A percentile compares a stretch with the other conserved stretches of the same genome.
Conservation (phyloP, 2,888 invertebrate genomes). For the Cephus sareptanus region DNA sequence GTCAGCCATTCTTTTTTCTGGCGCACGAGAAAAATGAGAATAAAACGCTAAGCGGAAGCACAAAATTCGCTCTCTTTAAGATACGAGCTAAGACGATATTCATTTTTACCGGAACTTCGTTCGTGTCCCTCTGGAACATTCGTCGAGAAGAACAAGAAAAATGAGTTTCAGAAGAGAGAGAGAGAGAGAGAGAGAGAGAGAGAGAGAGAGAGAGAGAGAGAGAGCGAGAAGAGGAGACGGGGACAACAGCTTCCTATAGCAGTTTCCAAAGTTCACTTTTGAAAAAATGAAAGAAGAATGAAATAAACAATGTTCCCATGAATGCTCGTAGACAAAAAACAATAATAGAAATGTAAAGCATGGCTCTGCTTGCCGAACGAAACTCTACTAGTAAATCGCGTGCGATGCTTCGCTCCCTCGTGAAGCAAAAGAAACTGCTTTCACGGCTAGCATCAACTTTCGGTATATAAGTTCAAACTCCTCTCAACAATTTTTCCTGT, state of each 20-base stretch:
- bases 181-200: too few relatives aligned
- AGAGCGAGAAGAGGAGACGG: neutral
- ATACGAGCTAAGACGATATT: conserved; percentile 9
- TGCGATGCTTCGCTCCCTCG: neutral
- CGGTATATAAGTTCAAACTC: conserved; percentile 39
- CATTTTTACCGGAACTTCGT: conserved; percentile 15
- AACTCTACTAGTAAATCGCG: neutral
- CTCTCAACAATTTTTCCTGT: conserved; percentile 33
- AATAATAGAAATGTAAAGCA: neutral
- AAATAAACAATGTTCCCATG: neutral
- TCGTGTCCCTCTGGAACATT: neutral
- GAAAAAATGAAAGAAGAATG: neutral
- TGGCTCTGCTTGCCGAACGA: neutral
- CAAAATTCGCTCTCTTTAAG: neutral
- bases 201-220: too few relatives aligned
- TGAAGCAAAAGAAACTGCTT: conserved; percentile 24
- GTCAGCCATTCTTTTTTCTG: neutral
- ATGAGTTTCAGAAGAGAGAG: neutral
- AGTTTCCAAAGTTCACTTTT: neutral
- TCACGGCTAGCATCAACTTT: conserved; percentile 32
- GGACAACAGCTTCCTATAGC: neutral
- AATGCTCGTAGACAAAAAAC: neutral
- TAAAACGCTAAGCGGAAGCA: conserved; percentile 4
- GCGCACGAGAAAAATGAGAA: neutral
- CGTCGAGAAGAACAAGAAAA: neutral